These are phyloP conservation scores for Operophtera brumata DNA, from an alignment of 2,888 invertebrate species.

Conservation along the genomic window DNA sequence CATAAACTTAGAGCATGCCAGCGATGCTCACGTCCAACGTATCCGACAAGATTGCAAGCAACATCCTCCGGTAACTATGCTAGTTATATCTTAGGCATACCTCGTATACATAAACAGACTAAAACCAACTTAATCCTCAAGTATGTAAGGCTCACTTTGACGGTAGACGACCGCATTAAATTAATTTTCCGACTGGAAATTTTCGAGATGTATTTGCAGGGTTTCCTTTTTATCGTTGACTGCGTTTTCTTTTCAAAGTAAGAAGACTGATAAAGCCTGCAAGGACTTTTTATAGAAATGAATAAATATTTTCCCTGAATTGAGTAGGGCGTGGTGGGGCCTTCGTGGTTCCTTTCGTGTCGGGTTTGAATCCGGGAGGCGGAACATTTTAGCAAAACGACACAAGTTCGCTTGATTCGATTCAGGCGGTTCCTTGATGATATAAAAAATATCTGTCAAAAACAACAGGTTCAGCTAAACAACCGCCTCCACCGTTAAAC, in stretches of 20 bases:
- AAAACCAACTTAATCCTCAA: not conserved
- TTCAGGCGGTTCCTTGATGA: too few relatives aligned
- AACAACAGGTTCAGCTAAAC: too few relatives aligned
- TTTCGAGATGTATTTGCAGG: slow-evolving; percentile 20
- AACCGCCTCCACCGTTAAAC: too few relatives aligned
- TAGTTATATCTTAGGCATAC: slow-evolving; percentile 17
- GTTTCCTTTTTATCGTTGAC: slow-evolving; percentile 15
- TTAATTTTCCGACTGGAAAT: slow-evolving; percentile 23
- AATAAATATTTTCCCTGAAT: slow-evolving; percentile 2
- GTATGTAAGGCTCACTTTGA: not conserved
- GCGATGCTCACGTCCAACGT: slow-evolving; percentile 9
- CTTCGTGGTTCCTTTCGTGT: too few relatives aligned
- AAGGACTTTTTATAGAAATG: not conserved
- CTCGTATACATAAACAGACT: not conserved
- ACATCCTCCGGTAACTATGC: slow-evolving; percentile 11
- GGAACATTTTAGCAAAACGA: not conserved
- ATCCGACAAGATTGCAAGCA: slow-evolving; percentile 40
- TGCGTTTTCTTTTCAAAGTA: slow-evolving; percentile 6
- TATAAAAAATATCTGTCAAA: too few relatives aligned
- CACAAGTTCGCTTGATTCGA: not conserved
- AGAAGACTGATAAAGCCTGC: slow-evolving; percentile 8
- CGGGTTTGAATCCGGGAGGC: too few relatives aligned
- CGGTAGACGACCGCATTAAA: not conserved
- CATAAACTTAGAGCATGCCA: not conserved
- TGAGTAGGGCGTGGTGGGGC: too few relatives aligned